Percentiles rank a stretch among this genome's conserved stretches.
phyloP scores from a whole-genome alignment of 2,888 invertebrate species.

The Volucella zonaria region DNA sequence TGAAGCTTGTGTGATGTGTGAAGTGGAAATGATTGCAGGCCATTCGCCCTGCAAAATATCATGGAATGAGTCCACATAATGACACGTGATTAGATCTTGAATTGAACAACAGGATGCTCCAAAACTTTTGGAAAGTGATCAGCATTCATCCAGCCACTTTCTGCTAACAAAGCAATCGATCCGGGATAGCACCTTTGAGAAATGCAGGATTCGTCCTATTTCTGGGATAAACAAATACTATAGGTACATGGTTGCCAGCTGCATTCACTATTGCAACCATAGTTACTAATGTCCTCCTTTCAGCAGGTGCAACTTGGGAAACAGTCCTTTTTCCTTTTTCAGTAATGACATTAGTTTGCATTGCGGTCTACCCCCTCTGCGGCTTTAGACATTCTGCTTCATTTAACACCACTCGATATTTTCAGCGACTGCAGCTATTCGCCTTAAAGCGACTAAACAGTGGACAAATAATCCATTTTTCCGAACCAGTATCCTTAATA shows the following conservation, averaged over 20 bases:
- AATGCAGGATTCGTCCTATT: slow-evolving; percentile 24
- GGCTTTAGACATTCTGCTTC: too few relatives aligned
- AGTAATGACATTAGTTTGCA: too few relatives aligned
- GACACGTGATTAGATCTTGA: slow-evolving; percentile 26
- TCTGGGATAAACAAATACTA: slow-evolving; percentile 18
- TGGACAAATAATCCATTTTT: too few relatives aligned
- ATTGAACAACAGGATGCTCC: slow-evolving; percentile 25
- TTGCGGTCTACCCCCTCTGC: too few relatives aligned
- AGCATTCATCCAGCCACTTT: slow-evolving; percentile 20
- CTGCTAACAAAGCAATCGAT: slow-evolving; percentile 27
- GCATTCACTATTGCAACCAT: not conserved
- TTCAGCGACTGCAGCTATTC: too few relatives aligned
- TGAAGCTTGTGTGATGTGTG: slow-evolving; percentile 31
- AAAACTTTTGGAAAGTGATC: slow-evolving; percentile 20
- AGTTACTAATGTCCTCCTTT: slow-evolving; percentile 25
- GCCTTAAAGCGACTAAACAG: too few relatives aligned
- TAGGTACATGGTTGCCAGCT: slow-evolving; percentile 24
- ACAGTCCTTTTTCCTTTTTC: slow-evolving; percentile 20
- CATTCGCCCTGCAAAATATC: slow-evolving; percentile 32
- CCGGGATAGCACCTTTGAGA: slow-evolving; percentile 16
- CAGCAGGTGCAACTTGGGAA: slow-evolving; percentile 27
- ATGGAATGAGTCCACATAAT: slow-evolving; percentile 10
- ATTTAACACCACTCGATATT: too few relatives aligned
- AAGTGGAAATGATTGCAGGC: slow-evolving; percentile 20
- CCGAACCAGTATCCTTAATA: too few relatives aligned